These are phyloP conservation scores for Lasioglossum vierecki DNA, from an alignment of 2,888 invertebrate genomes.

Conservation along the genomic window DNA sequence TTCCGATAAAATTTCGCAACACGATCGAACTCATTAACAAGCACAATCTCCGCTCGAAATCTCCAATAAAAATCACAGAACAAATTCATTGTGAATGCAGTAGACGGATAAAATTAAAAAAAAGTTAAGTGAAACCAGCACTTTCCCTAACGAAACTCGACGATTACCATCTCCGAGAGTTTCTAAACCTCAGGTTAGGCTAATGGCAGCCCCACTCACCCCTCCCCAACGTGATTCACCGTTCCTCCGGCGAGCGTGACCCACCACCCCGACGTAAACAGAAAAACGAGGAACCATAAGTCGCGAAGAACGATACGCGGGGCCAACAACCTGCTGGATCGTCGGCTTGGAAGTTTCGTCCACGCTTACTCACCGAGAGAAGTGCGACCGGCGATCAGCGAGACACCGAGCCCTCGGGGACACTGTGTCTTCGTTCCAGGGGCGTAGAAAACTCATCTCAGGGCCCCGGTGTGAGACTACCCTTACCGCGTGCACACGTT, in stretches of 20 bases:
- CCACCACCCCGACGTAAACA: neutral
- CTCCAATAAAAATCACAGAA: neutral
- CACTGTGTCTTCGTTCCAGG: neutral
- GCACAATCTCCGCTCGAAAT: neutral
- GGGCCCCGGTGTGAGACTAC: neutral
- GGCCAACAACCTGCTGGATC: slow-evolving; percentile 10
- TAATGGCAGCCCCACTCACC: neutral
- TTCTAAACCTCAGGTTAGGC: neutral
- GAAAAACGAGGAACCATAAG: neutral
- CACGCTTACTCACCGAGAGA: neutral
- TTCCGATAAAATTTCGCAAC: neutral
- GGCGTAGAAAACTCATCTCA: neutral
- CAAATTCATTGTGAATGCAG: neutral
- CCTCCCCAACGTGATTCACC: neutral
- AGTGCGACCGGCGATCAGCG: neutral
- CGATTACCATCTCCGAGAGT: neutral
- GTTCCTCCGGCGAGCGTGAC: neutral
- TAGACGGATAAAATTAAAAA: neutral
- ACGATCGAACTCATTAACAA: neutral
- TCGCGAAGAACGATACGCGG: neutral
- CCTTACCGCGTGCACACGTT: slow-evolving; percentile 37
- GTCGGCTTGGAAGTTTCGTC: neutral
- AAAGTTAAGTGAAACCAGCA: neutral
- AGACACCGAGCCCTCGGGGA: neutral
- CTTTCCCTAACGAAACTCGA: neutral